Percentiles rank a stretch among this genome's conserved stretches.
These are phyloP conservation scores for Xenopus petersii DNA, from an alignment of 2,797 vertebrate species.

Conservation along the genomic window DNA sequence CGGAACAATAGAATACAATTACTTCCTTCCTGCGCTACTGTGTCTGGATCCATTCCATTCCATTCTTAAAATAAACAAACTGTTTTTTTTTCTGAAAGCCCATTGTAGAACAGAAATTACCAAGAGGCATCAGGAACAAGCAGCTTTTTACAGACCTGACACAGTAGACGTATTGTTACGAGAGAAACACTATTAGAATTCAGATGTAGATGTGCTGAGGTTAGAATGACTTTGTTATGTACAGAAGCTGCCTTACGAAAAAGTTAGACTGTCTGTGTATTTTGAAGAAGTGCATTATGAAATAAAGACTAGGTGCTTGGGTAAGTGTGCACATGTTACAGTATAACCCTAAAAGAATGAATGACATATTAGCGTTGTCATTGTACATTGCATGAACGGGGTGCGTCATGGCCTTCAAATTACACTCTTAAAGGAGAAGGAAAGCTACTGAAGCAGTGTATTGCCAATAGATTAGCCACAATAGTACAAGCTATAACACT, in stretches of 20 bases:
- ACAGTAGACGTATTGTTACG: slow-evolving; percentile 44
- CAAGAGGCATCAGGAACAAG: slow-evolving; percentile 45
- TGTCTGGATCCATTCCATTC: slow-evolving; percentile 42
- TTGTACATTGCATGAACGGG: too few relatives aligned
- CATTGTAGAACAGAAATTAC: slow-evolving; percentile 40
- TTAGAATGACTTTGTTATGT: slow-evolving; percentile 11
- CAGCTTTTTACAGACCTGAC: slow-evolving; percentile 10
- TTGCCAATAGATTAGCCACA: too few relatives aligned
- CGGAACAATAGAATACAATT: slow-evolving; percentile 46
- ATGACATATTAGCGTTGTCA: too few relatives aligned
- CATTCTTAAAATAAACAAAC: slow-evolving; percentile 45
- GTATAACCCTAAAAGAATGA: too few relatives aligned
- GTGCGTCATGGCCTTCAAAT: too few relatives aligned
- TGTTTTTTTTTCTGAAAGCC: slow-evolving; percentile 30
- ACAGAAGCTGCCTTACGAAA: not conserved
- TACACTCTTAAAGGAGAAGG: too few relatives aligned
- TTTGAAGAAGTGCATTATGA: not conserved
- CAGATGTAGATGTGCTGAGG: slow-evolving; percentile 11
- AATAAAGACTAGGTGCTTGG: not conserved
- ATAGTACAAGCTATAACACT: too few relatives aligned
- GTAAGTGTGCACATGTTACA: too few relatives aligned
- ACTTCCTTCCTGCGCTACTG: slow-evolving; percentile 47
- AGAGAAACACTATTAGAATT: slow-evolving; percentile 28
- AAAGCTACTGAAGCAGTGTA: too few relatives aligned
- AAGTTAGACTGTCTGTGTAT: not conserved